Base-by-base conservation (phyloP, 2,888 invertebrate species). In the Thalpophila matura region DNA sequence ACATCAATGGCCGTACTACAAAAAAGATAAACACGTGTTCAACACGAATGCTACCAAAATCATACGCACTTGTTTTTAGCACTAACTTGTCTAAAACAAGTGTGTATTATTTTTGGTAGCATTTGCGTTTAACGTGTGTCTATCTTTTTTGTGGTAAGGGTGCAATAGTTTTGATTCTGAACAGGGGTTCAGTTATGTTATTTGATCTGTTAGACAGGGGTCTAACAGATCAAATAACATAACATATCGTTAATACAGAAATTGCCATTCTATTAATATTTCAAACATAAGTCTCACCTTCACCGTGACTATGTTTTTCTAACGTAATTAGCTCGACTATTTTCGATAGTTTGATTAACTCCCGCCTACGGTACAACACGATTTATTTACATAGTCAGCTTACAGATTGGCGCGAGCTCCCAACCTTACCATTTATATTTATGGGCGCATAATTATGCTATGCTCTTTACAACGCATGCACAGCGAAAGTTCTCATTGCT, bases 331-430 rank as follows among this genome's bases (percentile, higher is more conserved):
- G 55, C 63, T 40, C 20, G 54, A 66, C 83, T 84, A 84, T 88
- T 89, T 86, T 77, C 73, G 81, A 80, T 73, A 71, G 69, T 82
- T 85, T 81, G 85, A 86, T 83, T 86, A 86, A 87, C 84, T 61
- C 68, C 66, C 86, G 79, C 87, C 86, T 86, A 87, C 88, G 49
- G 45, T 38, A 50, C 51, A 71, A 62, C 70, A 83, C 86, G 88
- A 86, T 87, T 88, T 86, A 86, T 79, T 78, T 72, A 61, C 82
- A 80, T 68, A 77, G 77, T 78, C 80, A 74, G 82, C 63, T 84
- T 84, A 84, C 81, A 84, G 78, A 82, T 84, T 79, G 81, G 75
- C 80, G 80, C 74, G 75, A 66, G 75, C 68, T 55, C 69, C 63
- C 70, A 78, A 67, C 77, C 65, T 58, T 74, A 73, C 64, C 72